phyloP scores from a whole-genome alignment of 2,888 invertebrate genomes.

The Ferdinandea cuprea region DNA sequence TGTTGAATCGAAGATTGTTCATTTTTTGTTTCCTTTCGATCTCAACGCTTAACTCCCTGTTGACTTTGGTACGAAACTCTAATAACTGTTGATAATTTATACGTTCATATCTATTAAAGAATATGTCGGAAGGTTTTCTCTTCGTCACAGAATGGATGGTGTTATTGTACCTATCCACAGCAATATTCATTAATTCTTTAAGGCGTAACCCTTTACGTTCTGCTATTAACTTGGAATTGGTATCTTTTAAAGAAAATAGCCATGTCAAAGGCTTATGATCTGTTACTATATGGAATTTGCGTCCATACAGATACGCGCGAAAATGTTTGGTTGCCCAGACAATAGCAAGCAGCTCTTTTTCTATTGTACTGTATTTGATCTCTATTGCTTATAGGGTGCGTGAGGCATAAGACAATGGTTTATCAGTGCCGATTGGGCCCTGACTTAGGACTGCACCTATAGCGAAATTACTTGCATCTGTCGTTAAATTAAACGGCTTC shows the following conservation, averaged over 20 bases:
- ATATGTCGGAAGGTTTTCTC: no score
- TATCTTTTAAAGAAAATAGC: conserved; percentile 44
- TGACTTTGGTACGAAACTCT: no score
- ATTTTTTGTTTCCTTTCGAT: no score
- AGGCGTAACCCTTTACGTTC: no score
- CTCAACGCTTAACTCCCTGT: no score
- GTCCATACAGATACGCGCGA: conserved; percentile 79
- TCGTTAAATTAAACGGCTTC: conserved; percentile 27
- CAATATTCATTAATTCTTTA: no score
- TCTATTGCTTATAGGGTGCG: conserved; percentile 74
- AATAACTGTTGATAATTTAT: no score
- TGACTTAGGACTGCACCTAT: no score
- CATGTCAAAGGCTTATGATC: conserved; percentile 79
- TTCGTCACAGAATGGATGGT: no score
- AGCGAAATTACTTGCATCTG: conserved; percentile 62
- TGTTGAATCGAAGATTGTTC: no score
- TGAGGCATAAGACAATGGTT: conserved; percentile 76
- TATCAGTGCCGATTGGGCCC: conserved; percentile 53
- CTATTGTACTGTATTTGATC: conserved; percentile 76
- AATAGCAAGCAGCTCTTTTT: conserved; percentile 79
- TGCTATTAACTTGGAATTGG: conserved; percentile 1
- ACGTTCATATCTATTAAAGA: no score
- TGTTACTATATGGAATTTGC: conserved; percentile 78
- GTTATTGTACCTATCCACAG: no score
- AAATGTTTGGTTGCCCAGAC: conserved; percentile 79